A percentile compares a stretch with the other conserved stretches of the same genome.
Conservation (phyloP, 2,888 invertebrate species). For the Allygus modestus region DNA sequence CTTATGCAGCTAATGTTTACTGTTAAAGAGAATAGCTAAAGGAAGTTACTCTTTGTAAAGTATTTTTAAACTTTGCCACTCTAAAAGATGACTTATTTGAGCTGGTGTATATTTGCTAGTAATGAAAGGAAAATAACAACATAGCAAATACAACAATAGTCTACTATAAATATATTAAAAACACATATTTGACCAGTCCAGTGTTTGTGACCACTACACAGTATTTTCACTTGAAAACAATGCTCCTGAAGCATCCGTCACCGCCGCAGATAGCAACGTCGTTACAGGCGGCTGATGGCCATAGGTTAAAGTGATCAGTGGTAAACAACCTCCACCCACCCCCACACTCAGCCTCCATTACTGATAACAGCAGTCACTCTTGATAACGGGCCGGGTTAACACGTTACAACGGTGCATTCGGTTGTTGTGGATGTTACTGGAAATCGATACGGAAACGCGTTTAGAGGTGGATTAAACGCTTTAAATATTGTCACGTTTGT, state of each 20-base stretch:
- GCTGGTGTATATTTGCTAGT: too few relatives aligned
- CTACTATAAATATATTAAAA: too few relatives aligned
- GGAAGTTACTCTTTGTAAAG: too few relatives aligned
- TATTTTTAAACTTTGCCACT: too few relatives aligned
- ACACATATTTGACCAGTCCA: too few relatives aligned
- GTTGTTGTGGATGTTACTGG: neutral
- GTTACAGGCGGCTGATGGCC: constrained; percentile 3
- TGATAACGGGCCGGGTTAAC: constrained; percentile 8
- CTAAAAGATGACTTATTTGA: too few relatives aligned
- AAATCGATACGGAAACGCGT: neutral
- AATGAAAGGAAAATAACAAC: too few relatives aligned
- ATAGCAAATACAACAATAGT: too few relatives aligned
- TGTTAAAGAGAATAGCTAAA: too few relatives aligned
- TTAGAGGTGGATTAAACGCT: neutral
- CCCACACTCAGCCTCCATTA: neutral
- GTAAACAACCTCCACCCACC: neutral
- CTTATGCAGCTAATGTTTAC: too few relatives aligned
- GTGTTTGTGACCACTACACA: too few relatives aligned
- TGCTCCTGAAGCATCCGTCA: neutral
- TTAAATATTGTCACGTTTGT: neutral
- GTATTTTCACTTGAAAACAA: neutral
- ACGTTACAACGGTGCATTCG: neutral
- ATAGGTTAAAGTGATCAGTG: neutral
- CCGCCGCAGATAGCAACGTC: neutral
- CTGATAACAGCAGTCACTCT: constrained; percentile 12